phyloP scores from a whole-genome alignment of 30 jellyfish, hydroid and myxozoan species.

The Pseudorhiza aurosa region DNA sequence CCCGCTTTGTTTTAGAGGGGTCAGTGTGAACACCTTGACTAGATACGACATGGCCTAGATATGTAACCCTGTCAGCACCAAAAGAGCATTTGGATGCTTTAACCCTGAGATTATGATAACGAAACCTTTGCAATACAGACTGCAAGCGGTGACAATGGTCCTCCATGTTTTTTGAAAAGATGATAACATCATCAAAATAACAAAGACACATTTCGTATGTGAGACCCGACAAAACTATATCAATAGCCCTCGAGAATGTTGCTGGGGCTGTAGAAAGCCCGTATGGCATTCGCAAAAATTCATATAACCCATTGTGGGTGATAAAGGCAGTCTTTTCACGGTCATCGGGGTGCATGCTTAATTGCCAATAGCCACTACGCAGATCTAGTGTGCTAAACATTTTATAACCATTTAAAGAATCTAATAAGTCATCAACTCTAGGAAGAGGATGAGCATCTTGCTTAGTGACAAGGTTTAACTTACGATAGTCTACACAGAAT shows the following conservation, averaged over 20 bases:
- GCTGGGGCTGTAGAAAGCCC: conserved; percentile 38
- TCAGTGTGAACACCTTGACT: conserved; percentile 44
- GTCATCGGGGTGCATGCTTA: conserved; percentile 45
- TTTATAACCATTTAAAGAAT: conserved; percentile 24
- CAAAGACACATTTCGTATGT: conserved; percentile 32
- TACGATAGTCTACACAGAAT: conserved; percentile 53
- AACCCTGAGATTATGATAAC: conserved; percentile 27
- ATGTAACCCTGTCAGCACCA: conserved; percentile 40
- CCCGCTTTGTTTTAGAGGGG: conserved; percentile 27
- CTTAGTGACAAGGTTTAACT: conserved; percentile 38
- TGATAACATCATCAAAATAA: conserved; percentile 53
- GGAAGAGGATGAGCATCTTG: no score
- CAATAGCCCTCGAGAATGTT: conserved; percentile 37
- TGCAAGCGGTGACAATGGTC: conserved; percentile 31
- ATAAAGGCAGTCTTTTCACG: no score
- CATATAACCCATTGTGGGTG: no score
- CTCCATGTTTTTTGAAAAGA: conserved; percentile 3
- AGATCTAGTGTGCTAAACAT: conserved; percentile 60
- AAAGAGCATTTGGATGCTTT: conserved; percentile 55
- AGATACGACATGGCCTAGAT: conserved; percentile 40
- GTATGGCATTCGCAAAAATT: conserved; percentile 12
- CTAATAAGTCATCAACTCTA: no score
- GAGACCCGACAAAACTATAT: conserved; percentile 27
- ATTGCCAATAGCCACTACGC: conserved; percentile 61
- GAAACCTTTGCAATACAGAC: conserved; percentile 22